Conservation (phyloP, 2,113 vertebrate genomes). For the Scomber colias region DNA sequence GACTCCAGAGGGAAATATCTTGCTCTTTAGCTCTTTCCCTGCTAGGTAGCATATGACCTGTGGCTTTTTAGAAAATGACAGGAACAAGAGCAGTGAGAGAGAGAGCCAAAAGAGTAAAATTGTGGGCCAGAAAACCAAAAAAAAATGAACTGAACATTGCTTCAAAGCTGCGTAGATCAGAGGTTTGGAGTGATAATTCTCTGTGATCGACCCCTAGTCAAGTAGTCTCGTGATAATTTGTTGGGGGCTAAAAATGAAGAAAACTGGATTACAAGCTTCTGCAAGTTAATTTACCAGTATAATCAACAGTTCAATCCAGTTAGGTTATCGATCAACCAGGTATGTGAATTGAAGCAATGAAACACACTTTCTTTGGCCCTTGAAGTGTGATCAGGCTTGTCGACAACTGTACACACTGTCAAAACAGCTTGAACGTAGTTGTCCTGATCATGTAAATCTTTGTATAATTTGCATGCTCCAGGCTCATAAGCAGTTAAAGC, state of each 20-base stretch:
- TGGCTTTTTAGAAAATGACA: neutral
- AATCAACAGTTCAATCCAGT: too few species aligned
- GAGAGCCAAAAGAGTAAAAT: neutral
- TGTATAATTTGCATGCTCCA: constrained; percentile 27
- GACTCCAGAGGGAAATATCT: too few species aligned
- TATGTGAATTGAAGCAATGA: constrained; percentile 9
- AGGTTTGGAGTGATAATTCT: too few species aligned
- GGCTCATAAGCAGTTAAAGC: constrained; percentile 28
- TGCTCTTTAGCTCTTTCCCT: too few species aligned
- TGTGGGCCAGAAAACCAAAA: neutral
- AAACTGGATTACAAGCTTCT: too few species aligned
- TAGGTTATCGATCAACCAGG: neutral
- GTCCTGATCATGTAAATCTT: constrained; percentile 24
- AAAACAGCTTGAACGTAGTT: constrained; percentile 5
- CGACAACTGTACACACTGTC: constrained; percentile 4
- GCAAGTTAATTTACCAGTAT: too few species aligned
- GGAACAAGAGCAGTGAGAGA: too few species aligned
- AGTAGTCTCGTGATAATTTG: too few species aligned
- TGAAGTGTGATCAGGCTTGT: neutral
- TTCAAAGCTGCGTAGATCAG: too few species aligned
- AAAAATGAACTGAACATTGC: neutral
- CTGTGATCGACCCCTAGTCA: too few species aligned
- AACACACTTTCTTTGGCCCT: neutral
- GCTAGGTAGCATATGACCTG: neutral
- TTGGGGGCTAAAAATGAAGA: too few species aligned